Evolutionary conservation across 2,888 invertebrate species (phyloP).

Genomic region (Oscheius onirici): DNA sequence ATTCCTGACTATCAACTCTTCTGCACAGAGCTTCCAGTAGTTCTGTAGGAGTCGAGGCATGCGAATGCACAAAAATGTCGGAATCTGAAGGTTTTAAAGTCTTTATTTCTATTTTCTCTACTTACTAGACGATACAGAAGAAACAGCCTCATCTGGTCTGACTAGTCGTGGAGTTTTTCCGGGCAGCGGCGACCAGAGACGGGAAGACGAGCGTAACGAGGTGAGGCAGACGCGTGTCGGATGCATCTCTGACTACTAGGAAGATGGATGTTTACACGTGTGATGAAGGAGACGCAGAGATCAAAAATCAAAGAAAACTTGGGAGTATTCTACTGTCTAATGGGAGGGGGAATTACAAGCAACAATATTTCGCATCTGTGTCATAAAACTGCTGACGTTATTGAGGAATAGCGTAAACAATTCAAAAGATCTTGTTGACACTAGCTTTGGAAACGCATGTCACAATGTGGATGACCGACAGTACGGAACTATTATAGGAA

Average conservation of each 20-base stretch:
- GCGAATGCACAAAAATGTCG: constrained; percentile 87
- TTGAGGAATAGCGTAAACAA: no score
- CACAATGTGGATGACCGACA: no score
- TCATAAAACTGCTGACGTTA: no score
- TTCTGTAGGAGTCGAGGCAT: constrained; percentile 87
- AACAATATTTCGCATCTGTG: no score
- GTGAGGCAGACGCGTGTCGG: constrained; percentile 5
- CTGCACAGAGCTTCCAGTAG: constrained; percentile 85
- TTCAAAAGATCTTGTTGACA: no score
- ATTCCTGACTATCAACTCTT: constrained; percentile 80
- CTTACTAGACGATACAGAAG: constrained; percentile 52
- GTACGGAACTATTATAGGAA: no score
- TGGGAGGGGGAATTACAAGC: no score
- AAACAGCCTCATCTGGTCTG: constrained; percentile 58
- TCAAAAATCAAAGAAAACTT: no score
- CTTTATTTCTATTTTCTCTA: background rate
- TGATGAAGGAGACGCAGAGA: background rate
- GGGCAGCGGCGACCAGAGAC: constrained; percentile 23
- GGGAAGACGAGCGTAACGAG: constrained; percentile 4
- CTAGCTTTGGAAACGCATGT: no score
- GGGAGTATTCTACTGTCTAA: no score
- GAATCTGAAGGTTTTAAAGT: constrained; percentile 77
- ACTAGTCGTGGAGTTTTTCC: constrained; percentile 51
- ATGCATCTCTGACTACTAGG: constrained; percentile 8
- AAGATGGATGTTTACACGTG: background rate